Conservation (phyloP, 1,140 invertebrate genomes). For the Zophobas atratus region DNA sequence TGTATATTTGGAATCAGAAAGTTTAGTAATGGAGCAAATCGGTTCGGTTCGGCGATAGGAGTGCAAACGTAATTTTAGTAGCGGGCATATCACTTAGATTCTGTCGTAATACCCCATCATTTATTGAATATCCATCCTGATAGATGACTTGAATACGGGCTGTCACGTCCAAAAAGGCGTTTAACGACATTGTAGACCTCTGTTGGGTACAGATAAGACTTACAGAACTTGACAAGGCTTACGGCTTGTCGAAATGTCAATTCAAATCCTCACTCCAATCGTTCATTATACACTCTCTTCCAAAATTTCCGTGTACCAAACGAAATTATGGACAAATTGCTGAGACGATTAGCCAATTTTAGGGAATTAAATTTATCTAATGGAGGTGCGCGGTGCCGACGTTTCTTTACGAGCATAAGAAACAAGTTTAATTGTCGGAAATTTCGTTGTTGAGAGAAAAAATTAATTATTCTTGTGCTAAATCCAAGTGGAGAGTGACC, state of each 20-base stretch:
- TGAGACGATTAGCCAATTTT: constrained; percentile 1
- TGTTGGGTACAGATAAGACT: constrained; percentile 51
- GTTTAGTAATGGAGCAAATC: constrained; percentile 30
- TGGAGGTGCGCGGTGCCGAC: background rate
- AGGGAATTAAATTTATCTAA: constrained; percentile 14
- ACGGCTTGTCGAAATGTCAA: constrained; percentile 51
- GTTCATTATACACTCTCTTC: constrained; percentile 45
- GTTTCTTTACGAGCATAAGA: background rate
- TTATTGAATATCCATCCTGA: constrained; percentile 53
- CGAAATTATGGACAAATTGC: constrained; percentile 29
- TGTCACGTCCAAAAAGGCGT: constrained; percentile 52
- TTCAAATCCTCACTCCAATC: constrained; percentile 47
- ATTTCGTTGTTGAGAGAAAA: constrained; percentile 10
- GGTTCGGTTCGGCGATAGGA: constrained; percentile 26
- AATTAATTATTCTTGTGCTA: constrained; percentile 15
- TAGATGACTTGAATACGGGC: constrained; percentile 53
- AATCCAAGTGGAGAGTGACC: constrained; percentile 19
- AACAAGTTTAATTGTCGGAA: constrained; percentile 10
- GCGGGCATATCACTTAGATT: constrained; percentile 48
- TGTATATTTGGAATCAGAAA: constrained; percentile 26
- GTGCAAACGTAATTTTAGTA: constrained; percentile 40
- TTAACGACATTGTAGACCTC: constrained; percentile 52
- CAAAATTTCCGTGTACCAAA: constrained; percentile 38
- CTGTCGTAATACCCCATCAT: constrained; percentile 50
- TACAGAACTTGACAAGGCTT: constrained; percentile 52